Base-by-base conservation (phyloP, 2,888 invertebrate species). In the Tridacna crocea region DNA sequence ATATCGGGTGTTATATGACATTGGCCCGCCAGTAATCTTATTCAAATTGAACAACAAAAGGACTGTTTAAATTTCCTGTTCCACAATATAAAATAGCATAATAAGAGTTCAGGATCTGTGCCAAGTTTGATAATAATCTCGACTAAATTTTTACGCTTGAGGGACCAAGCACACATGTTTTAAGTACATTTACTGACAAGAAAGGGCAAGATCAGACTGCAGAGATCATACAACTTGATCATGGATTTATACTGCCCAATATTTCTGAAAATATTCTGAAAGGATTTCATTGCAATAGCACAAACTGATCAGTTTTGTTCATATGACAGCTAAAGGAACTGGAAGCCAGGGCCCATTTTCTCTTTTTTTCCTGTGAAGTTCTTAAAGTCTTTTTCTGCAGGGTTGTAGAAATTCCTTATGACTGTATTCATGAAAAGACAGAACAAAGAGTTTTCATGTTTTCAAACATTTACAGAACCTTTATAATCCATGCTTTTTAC, bases 21-120 rank as follows among this genome's bases (percentile, higher is more conserved):
- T 46, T 19, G 22, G 46, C 66, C 66, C 66, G 19, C 22, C 27
- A 26, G 70, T 70, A 70, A 27, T 66, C 66, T 58, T 75, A 66
- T 75, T 75, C 55, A 68, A 65, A 26, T 47, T 27, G 51, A n/a
- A 48, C 55, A 66, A 75, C 75, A 75, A 75, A 55, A 55, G 58
- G 51, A 26, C 58, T 75, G 51, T 75, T 83, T 83, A 83, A 83
- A 78, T 83, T 83, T 83, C 83, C 83, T 83, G 80, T 78, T 80
- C 74, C 74, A 48, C 48, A 17, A 51, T 3, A 58, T 46, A 78
- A 47, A 27, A 63, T 47, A 48, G 36, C 63, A 80, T 66, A 73
- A 77, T 58, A 63, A 10, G 47, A 72, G 61, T 60, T 58, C 73
- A 60, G 60, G 73, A 58, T 73, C 1, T 73, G 73, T 58, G 73